phyloP scores from a whole-genome alignment of 2,113 vertebrate species.

The Madoqua kirkii region DNA sequence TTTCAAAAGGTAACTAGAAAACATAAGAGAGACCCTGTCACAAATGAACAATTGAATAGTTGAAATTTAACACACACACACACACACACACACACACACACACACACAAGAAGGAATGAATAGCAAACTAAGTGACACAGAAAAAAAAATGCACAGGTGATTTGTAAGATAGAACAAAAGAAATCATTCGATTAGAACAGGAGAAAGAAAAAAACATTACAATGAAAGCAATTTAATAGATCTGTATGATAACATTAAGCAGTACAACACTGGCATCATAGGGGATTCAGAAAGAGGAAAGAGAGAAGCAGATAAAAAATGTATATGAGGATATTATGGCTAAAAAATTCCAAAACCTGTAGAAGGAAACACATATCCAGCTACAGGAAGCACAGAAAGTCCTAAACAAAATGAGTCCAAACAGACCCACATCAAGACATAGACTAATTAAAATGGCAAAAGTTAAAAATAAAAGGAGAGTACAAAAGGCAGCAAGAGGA shows the following conservation, averaged over 20 bases:
- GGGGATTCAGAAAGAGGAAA: background rate
- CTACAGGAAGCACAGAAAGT: background rate
- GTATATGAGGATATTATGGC: background rate
- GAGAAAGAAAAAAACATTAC: background rate
- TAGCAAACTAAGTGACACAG: background rate
- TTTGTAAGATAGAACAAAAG: background rate
- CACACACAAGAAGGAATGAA: background rate
- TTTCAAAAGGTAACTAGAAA: background rate
- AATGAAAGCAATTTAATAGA: background rate
- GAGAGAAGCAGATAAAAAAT: background rate
- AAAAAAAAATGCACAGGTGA: background rate
- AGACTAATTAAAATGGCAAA: background rate
- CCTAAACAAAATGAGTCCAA: background rate
- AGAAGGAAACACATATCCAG: background rate
- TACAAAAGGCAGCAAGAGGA: background rate
- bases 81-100: too few species aligned
- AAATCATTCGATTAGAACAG: background rate
- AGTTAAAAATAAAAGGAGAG: background rate
- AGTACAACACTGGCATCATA: background rate
- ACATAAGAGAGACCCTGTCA: background rate
- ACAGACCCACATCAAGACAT: background rate
- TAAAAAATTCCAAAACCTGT: background rate
- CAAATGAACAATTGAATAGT: background rate
- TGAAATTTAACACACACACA: too few species aligned
- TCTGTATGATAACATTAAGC: background rate